Evolutionary conservation across 2,888 invertebrate genomes (phyloP), one percentile per base, ranked within the genome.

Genomic region (Bimastos eiseni): DNA sequence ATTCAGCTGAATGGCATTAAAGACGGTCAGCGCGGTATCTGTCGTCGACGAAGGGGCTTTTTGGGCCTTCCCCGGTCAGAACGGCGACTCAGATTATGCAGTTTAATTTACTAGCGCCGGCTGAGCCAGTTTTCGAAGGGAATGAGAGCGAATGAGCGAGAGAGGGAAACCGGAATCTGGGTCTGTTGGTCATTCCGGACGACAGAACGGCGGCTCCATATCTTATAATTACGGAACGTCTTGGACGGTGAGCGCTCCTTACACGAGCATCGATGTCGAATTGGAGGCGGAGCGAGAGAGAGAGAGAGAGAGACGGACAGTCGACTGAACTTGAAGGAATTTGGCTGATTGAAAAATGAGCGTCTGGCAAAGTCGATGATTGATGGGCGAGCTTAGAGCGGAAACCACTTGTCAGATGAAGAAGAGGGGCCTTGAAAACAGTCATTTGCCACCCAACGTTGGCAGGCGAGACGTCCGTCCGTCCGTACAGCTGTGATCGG

Each of bases 321-420:
- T 38, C 24, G 38, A 13, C 24, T n/a, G 88, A 88, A 88, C 24
- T 38, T 24, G 88, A 30, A n/a, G 8, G 38, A 38, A 34, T 38
- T 37, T 30, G 88, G 38, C 33, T 37, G 38, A 38, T 44, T 44
- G 89, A 89, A 49, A 89, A 89, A 34, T 21, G 89, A 41, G 33
- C 44, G 49, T 38, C 38, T 44, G 89, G 33, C 33, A 36, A 34
- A 89, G 89, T 19, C 41, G 89, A 89, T 41, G 49, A 89, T 41
- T 33, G 89, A 89, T 44, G 49, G 41, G 34, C 33, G 89, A 89
- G 37, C 21, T 36, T 34, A 41, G 38, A 17, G 49, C 17, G 49
- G 89, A 89, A 89, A 86, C 86, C 86, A 86, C 86, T 86, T 86
- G 86, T 86, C 86, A 86, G 86, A 70, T 70, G 30, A 70, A 70